These are phyloP conservation scores for Suillia variegata DNA, from an alignment of 2,888 invertebrate species.

Conservation along the genomic window DNA sequence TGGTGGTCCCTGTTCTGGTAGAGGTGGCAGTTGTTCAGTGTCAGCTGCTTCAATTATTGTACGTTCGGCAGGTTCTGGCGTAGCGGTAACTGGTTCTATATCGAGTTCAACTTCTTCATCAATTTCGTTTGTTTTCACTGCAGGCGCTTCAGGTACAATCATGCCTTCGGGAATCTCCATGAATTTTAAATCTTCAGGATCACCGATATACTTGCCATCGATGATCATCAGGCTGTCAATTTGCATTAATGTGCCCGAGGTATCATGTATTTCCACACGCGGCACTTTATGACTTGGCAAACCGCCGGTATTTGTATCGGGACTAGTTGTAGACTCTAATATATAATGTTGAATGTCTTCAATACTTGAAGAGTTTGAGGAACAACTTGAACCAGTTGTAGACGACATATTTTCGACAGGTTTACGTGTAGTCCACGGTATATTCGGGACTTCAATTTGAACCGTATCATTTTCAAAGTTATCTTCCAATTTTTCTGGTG, in stretches of 20 bases:
- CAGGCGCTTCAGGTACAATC: constrained; percentile 43
- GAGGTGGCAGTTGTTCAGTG: constrained; percentile 33
- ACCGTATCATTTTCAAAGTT: constrained; percentile 45
- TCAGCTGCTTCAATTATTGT: constrained; percentile 48
- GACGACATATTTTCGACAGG: constrained; percentile 64
- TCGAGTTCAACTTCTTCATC: constrained; percentile 32
- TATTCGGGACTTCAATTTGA: constrained; percentile 69
- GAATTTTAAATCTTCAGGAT: constrained; percentile 59
- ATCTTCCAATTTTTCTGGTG: constrained; percentile 47
- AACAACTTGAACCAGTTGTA: constrained; percentile 55
- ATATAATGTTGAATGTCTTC: constrained; percentile 62
- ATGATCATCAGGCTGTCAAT: constrained; percentile 67
- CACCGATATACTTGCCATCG: constrained; percentile 60
- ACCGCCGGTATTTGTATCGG: constrained; percentile 56
- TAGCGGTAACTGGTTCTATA: constrained; percentile 49
- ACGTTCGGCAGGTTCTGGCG: constrained; percentile 50
- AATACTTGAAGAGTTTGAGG: constrained; percentile 62
- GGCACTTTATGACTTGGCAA: constrained; percentile 64
- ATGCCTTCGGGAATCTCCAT: constrained; percentile 60
- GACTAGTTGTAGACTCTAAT: constrained; percentile 61
- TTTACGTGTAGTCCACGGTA: constrained; percentile 62
- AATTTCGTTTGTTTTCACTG: constrained; percentile 36
- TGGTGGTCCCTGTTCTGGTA: constrained; percentile 33
- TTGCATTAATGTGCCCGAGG: constrained; percentile 70
- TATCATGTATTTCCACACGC: constrained; percentile 75